Conservation (phyloP, 2,113 vertebrate species). For the Alces alces region DNA sequence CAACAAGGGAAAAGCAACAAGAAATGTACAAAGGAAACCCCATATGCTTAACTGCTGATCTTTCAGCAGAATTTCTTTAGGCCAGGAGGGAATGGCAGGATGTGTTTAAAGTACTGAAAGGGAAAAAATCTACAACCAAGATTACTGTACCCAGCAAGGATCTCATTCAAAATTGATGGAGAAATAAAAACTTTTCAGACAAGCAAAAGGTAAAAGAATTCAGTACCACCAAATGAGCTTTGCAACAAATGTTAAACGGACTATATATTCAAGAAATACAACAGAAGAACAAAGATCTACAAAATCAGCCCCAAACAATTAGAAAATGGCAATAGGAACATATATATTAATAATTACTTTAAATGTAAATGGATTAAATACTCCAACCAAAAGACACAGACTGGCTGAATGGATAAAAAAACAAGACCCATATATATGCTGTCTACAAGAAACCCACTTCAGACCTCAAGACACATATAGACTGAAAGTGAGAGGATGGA, state of each 20-base stretch:
- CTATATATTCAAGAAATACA: neutral
- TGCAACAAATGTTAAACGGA: neutral
- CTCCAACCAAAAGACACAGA: neutral
- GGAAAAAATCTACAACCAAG: neutral
- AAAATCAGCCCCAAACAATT: neutral
- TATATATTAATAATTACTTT: neutral
- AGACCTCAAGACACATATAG: neutral
- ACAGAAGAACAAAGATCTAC: neutral
- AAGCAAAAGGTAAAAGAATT: neutral
- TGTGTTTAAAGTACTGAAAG: neutral
- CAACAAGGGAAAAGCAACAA: neutral
- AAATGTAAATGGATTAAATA: neutral
- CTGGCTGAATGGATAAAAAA: neutral
- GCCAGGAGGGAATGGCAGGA: neutral
- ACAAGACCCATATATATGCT: neutral
- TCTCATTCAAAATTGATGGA: neutral
- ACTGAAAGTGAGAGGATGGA: neutral
- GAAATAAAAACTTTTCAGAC: neutral
- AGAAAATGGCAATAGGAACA: neutral
- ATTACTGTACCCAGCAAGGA: neutral
- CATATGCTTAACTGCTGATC: neutral
- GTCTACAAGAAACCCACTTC: neutral
- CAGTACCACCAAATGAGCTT: neutral
- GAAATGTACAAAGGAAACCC: neutral
- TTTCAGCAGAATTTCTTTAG: neutral